Evolutionary conservation across 2,888 invertebrate species (phyloP).

Genomic region (Meteorus colon): DNA sequence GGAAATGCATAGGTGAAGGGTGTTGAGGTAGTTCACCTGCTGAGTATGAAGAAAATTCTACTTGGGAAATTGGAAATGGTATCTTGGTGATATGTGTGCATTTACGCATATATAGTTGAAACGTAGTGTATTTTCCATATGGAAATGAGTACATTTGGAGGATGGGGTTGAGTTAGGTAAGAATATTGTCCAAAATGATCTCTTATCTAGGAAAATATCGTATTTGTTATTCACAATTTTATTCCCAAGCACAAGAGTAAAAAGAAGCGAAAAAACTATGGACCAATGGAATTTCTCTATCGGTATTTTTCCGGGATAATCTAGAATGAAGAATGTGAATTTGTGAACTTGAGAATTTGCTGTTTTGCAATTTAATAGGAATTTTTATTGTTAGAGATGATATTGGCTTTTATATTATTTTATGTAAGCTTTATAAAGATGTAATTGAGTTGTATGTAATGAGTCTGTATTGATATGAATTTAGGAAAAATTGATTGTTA

Average conservation of each 20-base stretch:
- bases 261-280: neutral
- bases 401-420: no score
- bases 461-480: no score
- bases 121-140: neutral
- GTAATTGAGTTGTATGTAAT: no score
- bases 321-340: neutral
- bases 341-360: neutral
- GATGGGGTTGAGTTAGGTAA: neutral
- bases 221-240: neutral
- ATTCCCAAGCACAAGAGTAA: conserved; percentile 14
- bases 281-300: neutral
- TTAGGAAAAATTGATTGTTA: no score
- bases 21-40: conserved; percentile 49
- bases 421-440: no score
- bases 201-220: conserved; percentile 43
- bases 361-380: neutral
- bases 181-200: conserved; percentile 33
- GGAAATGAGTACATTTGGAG: neutral
- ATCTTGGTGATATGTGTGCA: neutral
- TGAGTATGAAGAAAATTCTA: conserved; percentile 41
- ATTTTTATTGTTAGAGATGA: neutral
- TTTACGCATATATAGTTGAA: neutral
- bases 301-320: neutral
- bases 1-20: conserved; percentile 26
- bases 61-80: conserved; percentile 52